Base-by-base conservation (phyloP, 2,797 vertebrate genomes). In the Calcarius lapponicus region DNA sequence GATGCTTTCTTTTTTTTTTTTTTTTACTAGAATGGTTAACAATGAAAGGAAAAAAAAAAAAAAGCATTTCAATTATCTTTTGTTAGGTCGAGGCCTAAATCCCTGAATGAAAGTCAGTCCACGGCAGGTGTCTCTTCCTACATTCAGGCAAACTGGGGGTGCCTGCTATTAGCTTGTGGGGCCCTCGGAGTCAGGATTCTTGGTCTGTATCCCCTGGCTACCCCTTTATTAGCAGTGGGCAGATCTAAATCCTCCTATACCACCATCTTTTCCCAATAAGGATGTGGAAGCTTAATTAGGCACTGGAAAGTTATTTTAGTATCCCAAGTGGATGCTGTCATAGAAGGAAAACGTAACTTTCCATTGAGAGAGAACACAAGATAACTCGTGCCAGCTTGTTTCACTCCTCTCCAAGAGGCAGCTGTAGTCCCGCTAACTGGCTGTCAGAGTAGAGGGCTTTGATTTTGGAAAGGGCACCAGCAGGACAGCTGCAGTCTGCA, bases 391-490 rank as follows among this genome's bases (percentile, higher is more conserved):
- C 90, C 94, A 95, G 93, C 95, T 88, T 96, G 86, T 85, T 82
- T 94, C 88, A 94, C 67, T 97, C 31, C 80, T 89, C 67, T 96
- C 88, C 95, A 86, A 95, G 89, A 96, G 87, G 82, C 92, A 96
- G 91, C 89, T 88, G 78, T 43, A 96, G 93, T 97, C 90, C 83
- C 0, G 2, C 91, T 97, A 96, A 96, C 96, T 95, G 93, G 83
- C 96, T 96, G 95, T 87, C 80, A 54, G 95, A 92, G 78, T 38
- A 36, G 57, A 95, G 80, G 78, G 93, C 96, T 97, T 97, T 97
- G 96, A 97, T 97, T 97, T 94, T 95, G 95, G 94, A 95, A 90
- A 96, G 90, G 83, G 95, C 86, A 95, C 80, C 96, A 97, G 96
- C 96, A 97, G 95, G 96, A 96, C 91, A 94, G 95, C 96, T 86